phyloP scores from a whole-genome alignment of 2,113 vertebrate genomes.

The Vireo altiloquus region DNA sequence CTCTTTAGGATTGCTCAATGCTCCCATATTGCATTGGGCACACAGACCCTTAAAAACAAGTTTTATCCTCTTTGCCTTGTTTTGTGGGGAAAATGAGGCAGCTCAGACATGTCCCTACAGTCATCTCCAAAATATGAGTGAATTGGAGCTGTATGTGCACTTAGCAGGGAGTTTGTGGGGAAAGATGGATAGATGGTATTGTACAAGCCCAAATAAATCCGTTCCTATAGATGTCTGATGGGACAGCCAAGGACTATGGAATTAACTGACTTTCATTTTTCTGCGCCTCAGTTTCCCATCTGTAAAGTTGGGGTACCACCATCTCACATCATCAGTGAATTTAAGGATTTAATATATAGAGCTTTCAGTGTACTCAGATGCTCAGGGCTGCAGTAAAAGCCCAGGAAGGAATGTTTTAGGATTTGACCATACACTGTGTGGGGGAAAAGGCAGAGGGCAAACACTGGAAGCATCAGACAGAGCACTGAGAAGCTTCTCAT shows the following conservation, averaged over 20 bases:
- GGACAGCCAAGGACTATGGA: background rate
- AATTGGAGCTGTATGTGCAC: background rate
- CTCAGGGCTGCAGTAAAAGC: background rate
- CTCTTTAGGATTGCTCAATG: background rate
- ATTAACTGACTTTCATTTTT: background rate
- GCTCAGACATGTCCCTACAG: background rate
- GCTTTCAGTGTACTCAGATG: background rate
- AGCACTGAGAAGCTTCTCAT: background rate
- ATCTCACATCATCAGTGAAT: background rate
- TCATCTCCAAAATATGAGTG: background rate
- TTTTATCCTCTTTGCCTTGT: background rate
- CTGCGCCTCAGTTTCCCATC: background rate
- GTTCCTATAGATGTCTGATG: background rate
- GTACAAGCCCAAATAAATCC: background rate
- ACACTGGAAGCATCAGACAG: background rate
- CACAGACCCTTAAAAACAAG: background rate
- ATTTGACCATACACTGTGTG: rapidly evolving
- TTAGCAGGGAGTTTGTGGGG: background rate
- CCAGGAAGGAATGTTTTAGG: background rate
- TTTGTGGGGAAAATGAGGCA: background rate
- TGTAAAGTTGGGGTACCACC: background rate
- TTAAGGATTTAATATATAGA: background rate
- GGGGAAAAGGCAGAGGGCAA: background rate
- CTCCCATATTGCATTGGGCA: background rate
- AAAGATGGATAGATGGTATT: background rate